phyloP scores from a whole-genome alignment of 2,113 vertebrate genomes.

The Microcebus jonahi region DNA sequence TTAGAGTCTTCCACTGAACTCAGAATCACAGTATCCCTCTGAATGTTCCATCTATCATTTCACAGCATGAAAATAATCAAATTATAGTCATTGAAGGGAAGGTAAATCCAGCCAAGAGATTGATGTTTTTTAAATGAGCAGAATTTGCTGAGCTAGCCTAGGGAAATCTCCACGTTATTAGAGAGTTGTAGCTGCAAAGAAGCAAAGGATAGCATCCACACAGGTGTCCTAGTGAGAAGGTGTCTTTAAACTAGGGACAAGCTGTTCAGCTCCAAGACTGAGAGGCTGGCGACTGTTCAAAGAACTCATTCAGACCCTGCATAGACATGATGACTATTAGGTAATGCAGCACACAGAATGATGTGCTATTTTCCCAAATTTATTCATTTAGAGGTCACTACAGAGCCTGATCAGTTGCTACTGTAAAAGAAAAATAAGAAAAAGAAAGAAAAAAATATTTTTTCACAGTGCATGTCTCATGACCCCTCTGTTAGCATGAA shows the following conservation, averaged over 20 bases:
- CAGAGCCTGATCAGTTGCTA: neutral
- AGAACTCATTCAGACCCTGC: neutral
- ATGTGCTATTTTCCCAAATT: neutral
- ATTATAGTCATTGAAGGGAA: conserved; percentile 68
- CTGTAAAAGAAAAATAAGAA: neutral
- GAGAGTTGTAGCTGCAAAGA: conserved; percentile 17
- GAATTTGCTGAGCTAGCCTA: conserved; percentile 67
- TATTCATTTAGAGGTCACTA: neutral
- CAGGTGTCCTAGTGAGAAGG: conserved; percentile 41
- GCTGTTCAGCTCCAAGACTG: neutral
- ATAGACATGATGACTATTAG: neutral
- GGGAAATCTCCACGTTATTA: neutral
- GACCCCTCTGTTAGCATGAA: neutral
- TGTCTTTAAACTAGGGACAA: conserved; percentile 5
- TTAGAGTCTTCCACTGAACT: conserved; percentile 38
- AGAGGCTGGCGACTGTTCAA: neutral
- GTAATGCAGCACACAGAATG: neutral
- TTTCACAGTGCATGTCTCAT: neutral
- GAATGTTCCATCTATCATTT: conserved; percentile 63
- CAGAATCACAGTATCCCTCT: conserved; percentile 40
- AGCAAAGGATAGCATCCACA: neutral
- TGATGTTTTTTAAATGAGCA: conserved; percentile 74
- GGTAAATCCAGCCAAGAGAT: conserved; percentile 66
- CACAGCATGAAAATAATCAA: conserved; percentile 76
- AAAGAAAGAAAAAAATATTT: neutral